A percentile compares a stretch with the other conserved stretches of the same genome.
These are phyloP conservation scores for Lissonota sp. DNA, from an alignment of 2,888 invertebrate genomes.

Conservation along the genomic window DNA sequence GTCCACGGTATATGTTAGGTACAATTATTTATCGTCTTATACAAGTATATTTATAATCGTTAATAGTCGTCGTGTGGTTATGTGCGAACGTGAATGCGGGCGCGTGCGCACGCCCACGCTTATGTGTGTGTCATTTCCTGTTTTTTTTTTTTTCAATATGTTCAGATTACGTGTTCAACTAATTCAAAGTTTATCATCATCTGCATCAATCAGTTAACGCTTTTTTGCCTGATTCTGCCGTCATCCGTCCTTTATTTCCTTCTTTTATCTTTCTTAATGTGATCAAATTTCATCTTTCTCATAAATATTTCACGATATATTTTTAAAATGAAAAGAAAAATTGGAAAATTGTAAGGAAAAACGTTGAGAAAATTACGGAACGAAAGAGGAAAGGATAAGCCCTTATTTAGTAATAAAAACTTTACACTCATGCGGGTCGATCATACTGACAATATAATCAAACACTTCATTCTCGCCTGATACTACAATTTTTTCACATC, in stretches of 20 bases:
- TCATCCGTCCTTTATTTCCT: conserved; percentile 4
- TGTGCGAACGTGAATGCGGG: conserved; percentile 18
- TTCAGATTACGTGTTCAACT: conserved; percentile 22
- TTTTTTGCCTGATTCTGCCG: conserved; percentile 46
- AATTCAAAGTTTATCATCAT: conserved; percentile 25
- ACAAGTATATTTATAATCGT: conserved; percentile 65
- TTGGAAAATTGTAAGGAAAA: background rate
- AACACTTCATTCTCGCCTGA: conserved; percentile 23
- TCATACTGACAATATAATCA: conserved; percentile 37
- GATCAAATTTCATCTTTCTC: too few relatives aligned
- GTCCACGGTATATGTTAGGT: conserved; percentile 66
- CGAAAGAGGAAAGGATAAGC: conserved; percentile 55
- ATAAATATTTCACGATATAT: too few relatives aligned
- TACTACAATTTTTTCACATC: conserved; percentile 13
- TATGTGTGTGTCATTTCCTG: conserved; percentile 16
- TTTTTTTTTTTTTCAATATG: conserved; percentile 5
- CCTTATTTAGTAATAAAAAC: conserved; percentile 43
- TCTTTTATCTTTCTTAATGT: too few relatives aligned
- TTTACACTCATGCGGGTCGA: conserved; percentile 49
- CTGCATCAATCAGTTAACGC: conserved; percentile 50
- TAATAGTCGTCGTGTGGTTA: conserved; percentile 62
- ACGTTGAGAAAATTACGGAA: conserved; percentile 24
- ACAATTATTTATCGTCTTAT: conserved; percentile 66
- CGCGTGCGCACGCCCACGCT: too few relatives aligned
- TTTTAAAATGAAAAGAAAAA: background rate